Conservation (phyloP, 2,113 vertebrate genomes). For the Varanus salvator region DNA sequence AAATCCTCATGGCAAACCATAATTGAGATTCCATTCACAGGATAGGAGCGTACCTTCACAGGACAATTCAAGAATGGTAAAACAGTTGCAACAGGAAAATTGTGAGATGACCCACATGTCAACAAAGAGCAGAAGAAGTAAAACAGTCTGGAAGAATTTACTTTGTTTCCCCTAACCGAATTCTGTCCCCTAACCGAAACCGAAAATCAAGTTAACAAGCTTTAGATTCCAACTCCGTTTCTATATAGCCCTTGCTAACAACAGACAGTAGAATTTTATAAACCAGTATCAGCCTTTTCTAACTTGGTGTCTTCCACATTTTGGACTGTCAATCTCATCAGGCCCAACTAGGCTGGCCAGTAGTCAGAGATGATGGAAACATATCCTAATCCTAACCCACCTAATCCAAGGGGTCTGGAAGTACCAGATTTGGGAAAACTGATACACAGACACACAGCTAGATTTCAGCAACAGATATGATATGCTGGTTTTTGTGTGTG, state of each 20-base stretch:
- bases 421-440: too few relatives aligned
- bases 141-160: not conserved
- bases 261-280: not conserved
- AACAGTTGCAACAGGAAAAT: slow-evolving; percentile 17
- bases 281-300: not conserved
- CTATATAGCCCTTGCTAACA: not conserved
- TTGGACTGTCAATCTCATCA: too few relatives aligned
- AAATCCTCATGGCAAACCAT: slow-evolving; percentile 10
- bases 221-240: accelerated
- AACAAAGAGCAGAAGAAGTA: not conserved
- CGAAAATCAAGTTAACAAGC: not conserved
- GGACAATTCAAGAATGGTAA: not conserved
- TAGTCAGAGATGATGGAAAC: too few relatives aligned
- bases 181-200: not conserved
- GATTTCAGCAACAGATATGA: too few relatives aligned
- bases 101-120: slow-evolving; percentile 8
- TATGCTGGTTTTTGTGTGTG: not conserved
- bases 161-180: not conserved
- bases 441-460: too few relatives aligned
- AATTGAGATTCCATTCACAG: slow-evolving; percentile 2
- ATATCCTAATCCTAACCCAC: too few relatives aligned
- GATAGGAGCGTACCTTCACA: not conserved
- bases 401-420: too few relatives aligned
- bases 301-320: too few relatives aligned
- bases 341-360: too few relatives aligned